These are phyloP conservation scores for Ctenosaura bakeri DNA, from an alignment of 2,797 vertebrate species.

Conservation along the genomic window DNA sequence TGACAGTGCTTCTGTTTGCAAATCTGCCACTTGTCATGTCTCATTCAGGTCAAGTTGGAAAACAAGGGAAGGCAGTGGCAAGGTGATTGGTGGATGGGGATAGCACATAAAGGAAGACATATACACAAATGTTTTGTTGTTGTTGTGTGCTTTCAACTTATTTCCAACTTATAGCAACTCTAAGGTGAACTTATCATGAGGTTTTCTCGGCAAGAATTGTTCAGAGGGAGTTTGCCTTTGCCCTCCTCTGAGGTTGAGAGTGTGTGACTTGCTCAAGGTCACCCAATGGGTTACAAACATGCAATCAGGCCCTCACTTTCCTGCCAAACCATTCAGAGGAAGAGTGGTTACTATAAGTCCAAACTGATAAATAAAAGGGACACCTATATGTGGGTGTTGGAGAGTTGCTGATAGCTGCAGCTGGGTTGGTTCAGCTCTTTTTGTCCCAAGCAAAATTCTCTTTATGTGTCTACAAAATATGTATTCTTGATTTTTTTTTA, in stretches of 20 bases:
- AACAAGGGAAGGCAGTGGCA: not conserved
- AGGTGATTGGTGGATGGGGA: not conserved
- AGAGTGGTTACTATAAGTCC: not conserved
- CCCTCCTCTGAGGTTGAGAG: too few relatives aligned
- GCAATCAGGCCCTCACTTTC: not conserved
- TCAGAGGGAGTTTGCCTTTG: too few relatives aligned
- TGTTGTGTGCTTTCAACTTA: too few relatives aligned
- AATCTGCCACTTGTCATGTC: not conserved
- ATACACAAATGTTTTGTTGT: too few relatives aligned
- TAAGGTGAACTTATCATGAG: too few relatives aligned
- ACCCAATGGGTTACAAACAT: not conserved
- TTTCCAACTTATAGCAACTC: too few relatives aligned
- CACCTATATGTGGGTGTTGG: too few relatives aligned
- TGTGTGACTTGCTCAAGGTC: too few relatives aligned
- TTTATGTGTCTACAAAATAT: not conserved
- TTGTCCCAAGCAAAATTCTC: not conserved
- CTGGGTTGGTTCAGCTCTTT: not conserved
- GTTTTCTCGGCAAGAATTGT: too few relatives aligned
- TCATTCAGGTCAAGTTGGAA: not conserved
- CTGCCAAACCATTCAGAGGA: not conserved
- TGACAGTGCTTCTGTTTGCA: not conserved
- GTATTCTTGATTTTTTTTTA: not conserved
- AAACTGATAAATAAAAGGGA: not conserved
- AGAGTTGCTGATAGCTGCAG: not conserved
- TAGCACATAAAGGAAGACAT: not conserved